A percentile compares a stretch with the other conserved stretches of the same genome.
phyloP scores from a whole-genome alignment of 2,113 vertebrate genomes.

The Notothenia coriiceps region DNA sequence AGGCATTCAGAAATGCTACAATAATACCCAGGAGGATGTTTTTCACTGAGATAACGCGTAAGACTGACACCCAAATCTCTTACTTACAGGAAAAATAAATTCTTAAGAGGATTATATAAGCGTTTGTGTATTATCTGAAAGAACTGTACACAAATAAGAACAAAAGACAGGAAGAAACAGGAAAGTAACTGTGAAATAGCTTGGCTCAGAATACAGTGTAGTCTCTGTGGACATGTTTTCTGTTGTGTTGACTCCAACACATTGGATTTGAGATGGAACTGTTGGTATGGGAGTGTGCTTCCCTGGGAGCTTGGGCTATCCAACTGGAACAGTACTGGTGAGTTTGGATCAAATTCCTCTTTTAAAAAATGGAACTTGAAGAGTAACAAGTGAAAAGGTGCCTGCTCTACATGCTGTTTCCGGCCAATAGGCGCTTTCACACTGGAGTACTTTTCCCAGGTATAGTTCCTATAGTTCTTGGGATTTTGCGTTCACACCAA shows the following conservation, averaged over 20 bases:
- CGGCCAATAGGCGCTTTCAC: too few species aligned
- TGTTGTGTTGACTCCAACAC: not conserved
- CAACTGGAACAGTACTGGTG: too few species aligned
- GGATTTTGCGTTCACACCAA: too few species aligned
- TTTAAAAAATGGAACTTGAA: too few species aligned
- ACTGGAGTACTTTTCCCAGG: too few species aligned
- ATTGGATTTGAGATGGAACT: not conserved
- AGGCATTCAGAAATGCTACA: constrained; percentile 7
- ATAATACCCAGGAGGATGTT: constrained; percentile 19
- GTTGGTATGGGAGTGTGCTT: too few species aligned
- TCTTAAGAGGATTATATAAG: constrained; percentile 29
- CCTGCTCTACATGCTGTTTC: too few species aligned
- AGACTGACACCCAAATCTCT: constrained; percentile 23
- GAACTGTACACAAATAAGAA: not conserved
- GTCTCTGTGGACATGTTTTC: not conserved
- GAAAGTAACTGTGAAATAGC: not conserved
- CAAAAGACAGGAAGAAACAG: constrained; percentile 7
- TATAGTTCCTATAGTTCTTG: too few species aligned
- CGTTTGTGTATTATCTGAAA: constrained; percentile 2
- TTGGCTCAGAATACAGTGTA: not conserved
- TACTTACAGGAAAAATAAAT: constrained; percentile 20
- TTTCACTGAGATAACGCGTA: constrained; percentile 29
- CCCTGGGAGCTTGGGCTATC: too few species aligned
- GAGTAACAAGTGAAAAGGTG: too few species aligned
- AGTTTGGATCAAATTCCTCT: too few species aligned